A percentile compares a stretch with the other conserved stretches of the same genome.
phyloP scores from a whole-genome alignment of 1,140 invertebrate species.

The Pissodes strobi region DNA sequence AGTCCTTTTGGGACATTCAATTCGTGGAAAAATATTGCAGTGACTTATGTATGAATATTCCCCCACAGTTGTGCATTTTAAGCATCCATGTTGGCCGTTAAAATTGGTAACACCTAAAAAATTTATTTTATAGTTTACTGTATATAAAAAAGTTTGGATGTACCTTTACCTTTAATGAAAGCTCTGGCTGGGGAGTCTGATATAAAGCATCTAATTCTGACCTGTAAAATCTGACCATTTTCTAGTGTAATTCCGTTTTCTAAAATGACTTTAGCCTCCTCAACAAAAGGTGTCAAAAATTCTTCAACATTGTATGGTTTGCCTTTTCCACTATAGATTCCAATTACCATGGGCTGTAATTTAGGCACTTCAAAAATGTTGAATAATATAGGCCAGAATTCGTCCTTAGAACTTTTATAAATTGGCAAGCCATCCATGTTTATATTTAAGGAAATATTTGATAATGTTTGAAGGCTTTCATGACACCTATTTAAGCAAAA shows the following conservation, averaged over 20 bases:
- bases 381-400: no score
- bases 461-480: no score
- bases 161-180: constrained; percentile 34
- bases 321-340: background rate
- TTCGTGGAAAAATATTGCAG: background rate
- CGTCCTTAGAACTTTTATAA: no score
- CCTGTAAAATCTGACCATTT: background rate
- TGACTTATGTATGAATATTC: constrained; percentile 35
- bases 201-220: constrained; percentile 34
- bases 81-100: constrained; percentile 38
- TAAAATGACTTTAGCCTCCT: no score
- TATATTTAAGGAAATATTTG: no score
- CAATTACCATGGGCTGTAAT: background rate
- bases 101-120: constrained; percentile 37
- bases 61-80: constrained; percentile 38
- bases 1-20: background rate
- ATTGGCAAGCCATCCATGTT: no score
- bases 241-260: background rate
- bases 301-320: no score
- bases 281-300: no score
- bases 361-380: no score
- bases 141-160: background rate
- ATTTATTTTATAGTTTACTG: background rate
- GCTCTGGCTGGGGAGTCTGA: constrained; percentile 38
- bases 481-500: no score